phyloP scores from a whole-genome alignment of 2,113 vertebrate species.

The Colius striatus region DNA sequence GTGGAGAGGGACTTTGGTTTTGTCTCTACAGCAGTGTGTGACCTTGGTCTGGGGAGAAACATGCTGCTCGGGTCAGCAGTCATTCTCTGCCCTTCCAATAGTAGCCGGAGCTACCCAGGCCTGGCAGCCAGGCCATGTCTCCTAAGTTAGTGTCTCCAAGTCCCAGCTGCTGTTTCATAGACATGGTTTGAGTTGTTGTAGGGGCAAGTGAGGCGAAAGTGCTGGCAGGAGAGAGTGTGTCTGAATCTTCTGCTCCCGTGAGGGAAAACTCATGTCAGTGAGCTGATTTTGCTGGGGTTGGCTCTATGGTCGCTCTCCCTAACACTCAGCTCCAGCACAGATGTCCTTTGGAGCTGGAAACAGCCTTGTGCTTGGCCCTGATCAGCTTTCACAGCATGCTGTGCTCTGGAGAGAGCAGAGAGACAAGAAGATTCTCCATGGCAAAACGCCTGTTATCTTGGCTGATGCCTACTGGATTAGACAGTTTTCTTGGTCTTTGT shows the following conservation, averaged over 20 bases:
- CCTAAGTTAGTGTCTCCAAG: background rate
- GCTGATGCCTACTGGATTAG: background rate
- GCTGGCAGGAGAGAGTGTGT: background rate
- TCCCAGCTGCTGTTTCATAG: background rate
- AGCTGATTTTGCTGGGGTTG: background rate
- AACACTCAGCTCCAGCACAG: accelerated
- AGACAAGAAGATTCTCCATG: background rate
- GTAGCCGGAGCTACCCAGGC: background rate
- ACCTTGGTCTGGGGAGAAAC: background rate
- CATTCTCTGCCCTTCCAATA: background rate
- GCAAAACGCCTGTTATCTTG: background rate
- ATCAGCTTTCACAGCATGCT: background rate
- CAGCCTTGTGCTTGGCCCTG: accelerated
- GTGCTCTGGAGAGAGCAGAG: background rate
- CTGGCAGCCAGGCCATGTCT: background rate
- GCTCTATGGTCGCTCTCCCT: background rate
- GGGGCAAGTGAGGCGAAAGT: background rate
- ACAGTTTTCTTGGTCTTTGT: background rate
- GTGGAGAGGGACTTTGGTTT: background rate
- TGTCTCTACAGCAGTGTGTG: background rate
- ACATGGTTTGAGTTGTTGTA: background rate
- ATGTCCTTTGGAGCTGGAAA: background rate
- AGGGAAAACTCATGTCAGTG: background rate
- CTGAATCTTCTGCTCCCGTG: background rate
- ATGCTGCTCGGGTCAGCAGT: background rate